Base-by-base conservation (phyloP, 2,797 vertebrate genomes). In the Graptemys geographica region DNA sequence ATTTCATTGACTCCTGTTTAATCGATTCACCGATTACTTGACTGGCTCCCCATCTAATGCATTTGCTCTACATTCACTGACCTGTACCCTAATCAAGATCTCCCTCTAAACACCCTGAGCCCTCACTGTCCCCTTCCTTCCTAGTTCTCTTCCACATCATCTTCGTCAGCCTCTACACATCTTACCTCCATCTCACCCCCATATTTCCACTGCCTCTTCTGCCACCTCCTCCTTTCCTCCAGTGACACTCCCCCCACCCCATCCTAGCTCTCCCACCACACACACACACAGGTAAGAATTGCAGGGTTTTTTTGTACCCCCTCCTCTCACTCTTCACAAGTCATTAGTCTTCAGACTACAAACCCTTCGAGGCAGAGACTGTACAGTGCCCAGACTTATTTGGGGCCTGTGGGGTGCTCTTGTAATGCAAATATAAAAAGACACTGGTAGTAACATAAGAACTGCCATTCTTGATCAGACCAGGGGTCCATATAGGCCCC, bases 1-100 rank as follows among this genome's bases (percentile, higher is more conserved):
- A 0, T 53, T 28, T 0, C 2, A 25, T 72, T 16, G 2, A 59
- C 47, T 80, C 82, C 82, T 37, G 0, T 0, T 74, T 65, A 89
- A 57, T 41, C 88, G 2, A 72, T 84, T 41, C 89, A 3, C 16
- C 3, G 0, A 18, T 0, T 0, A 56, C 92, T 76, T 18, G 5
- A 2, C 47, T 79, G 89, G 11, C 86, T 88, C 74, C 41, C 5
- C 72, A 41, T 27, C 41, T 5, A 65, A 18, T 10, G 16, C 18
- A 1, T 23, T 79, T 49, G 49, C 56, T 8, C 47, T 62, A 25
- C 47, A 41, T 21, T 21, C 5, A 1, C 7, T 10, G 0, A 19
- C 44, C 79, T 6, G 0, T 2, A 74, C 0, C 16, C 44, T 1
- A 1, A 55, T 79, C 59, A 86, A 89, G 92, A 1, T 11, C 53